Conservation (phyloP, 2,797 vertebrate species). For the Mus caroli region DNA sequence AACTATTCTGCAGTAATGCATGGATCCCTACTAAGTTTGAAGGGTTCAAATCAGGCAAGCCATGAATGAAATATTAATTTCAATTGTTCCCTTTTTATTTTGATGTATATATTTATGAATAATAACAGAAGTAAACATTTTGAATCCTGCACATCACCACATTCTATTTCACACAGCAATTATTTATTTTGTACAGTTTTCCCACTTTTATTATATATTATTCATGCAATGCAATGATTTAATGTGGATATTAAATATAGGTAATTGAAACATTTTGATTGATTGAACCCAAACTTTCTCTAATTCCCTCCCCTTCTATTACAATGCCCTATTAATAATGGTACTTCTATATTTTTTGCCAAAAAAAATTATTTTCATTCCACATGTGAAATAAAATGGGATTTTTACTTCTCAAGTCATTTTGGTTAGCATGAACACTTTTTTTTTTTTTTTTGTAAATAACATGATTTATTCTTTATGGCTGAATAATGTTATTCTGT, state of each 20-base stretch:
- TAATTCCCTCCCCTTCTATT: not conserved
- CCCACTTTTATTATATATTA: not conserved
- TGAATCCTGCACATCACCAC: not conserved
- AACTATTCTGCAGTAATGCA: not conserved
- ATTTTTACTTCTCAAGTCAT: not conserved
- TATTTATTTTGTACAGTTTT: not conserved
- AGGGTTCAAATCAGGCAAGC: not conserved
- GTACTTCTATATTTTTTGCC: not conserved
- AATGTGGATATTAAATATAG: not conserved
- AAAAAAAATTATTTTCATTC: not conserved
- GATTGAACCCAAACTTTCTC: not conserved
- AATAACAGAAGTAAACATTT: not conserved
- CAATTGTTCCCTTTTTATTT: not conserved
- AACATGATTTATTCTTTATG: not conserved
- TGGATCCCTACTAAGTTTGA: not conserved
- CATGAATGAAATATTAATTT: not conserved
- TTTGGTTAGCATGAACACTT: not conserved
- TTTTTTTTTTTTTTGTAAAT: rapidly evolving
- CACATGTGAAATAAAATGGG: not conserved
- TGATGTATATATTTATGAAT: not conserved
- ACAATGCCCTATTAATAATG: not conserved
- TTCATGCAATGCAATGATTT: not conserved
- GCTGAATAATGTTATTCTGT: not conserved
- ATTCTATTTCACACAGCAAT: not conserved
- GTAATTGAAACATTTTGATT: not conserved